Conservation (phyloP, 2,113 vertebrate species). For the Vireo altiloquus region DNA sequence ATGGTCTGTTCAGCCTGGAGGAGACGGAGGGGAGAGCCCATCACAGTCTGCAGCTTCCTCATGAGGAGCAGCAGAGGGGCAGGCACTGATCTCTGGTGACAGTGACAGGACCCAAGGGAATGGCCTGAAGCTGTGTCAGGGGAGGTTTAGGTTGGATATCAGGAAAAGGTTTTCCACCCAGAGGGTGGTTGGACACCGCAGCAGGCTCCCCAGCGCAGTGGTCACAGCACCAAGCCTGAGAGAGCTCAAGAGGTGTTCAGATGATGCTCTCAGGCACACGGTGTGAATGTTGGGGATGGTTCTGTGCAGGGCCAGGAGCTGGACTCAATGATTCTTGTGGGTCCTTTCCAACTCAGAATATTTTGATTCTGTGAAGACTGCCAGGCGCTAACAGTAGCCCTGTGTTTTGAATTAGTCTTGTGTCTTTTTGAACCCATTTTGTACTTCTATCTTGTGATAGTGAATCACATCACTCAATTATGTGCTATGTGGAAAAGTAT, state of each 20-base stretch:
- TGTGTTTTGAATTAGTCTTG: not conserved
- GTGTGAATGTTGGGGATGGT: not conserved
- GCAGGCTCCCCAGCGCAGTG: not conserved
- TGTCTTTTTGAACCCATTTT: not conserved
- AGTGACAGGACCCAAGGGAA: not conserved
- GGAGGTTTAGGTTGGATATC: not conserved
- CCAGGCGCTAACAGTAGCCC: not conserved
- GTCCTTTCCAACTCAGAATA: not conserved
- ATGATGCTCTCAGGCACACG: not conserved
- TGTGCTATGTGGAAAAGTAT: not conserved
- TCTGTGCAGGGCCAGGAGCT: not conserved
- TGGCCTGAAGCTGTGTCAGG: not conserved
- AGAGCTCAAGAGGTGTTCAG: not conserved
- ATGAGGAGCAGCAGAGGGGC: not conserved
- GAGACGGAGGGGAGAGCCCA: not conserved
- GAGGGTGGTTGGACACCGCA: not conserved
- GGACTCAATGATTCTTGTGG: not conserved
- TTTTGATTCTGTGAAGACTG: not conserved
- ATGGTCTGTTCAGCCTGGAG: not conserved
- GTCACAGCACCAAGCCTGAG: not conserved
- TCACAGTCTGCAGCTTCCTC: not conserved
- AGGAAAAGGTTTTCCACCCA: not conserved
- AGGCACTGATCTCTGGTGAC: not conserved
- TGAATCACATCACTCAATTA: not conserved
- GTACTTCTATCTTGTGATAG: not conserved